phyloP scores from a whole-genome alignment of 2,888 invertebrate species.

The Tenthredo distinguenda region DNA sequence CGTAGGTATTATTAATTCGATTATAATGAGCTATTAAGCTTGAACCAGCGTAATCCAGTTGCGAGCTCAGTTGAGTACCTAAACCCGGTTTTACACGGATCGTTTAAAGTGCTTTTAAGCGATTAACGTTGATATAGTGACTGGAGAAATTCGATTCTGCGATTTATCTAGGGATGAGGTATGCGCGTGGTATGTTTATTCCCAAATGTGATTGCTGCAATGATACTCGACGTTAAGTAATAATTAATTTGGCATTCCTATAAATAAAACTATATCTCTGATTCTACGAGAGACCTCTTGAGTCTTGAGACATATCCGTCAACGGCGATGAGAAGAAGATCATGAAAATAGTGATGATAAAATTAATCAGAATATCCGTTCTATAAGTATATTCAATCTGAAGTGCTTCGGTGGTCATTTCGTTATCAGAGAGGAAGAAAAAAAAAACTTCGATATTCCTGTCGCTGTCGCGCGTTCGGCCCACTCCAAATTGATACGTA shows the following conservation, averaged over 20 bases:
- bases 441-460: background rate
- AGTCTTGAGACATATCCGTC: conserved; percentile 13
- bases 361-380: conserved; percentile 29
- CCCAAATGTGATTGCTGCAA: background rate
- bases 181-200: background rate
- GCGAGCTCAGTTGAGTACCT: conserved; percentile 68
- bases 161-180: background rate
- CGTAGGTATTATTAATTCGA: conserved; percentile 73
- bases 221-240: background rate
- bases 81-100: conserved; percentile 61
- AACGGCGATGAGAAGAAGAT: background rate
- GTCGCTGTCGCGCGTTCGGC: background rate
- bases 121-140: conserved; percentile 43
- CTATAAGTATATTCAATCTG: conserved; percentile 48
- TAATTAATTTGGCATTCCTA: background rate
- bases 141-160: conserved; percentile 18
- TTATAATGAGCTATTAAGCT: conserved; percentile 75
- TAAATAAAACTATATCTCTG: background rate
- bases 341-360: background rate
- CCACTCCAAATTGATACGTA: conserved; percentile 52
- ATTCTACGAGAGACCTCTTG: background rate
- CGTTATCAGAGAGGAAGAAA: conserved; percentile 14
- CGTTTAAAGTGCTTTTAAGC: conserved; percentile 43
- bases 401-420: conserved; percentile 39
- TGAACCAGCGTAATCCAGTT: conserved; percentile 70